Evolutionary conservation across 2,113 vertebrate species (phyloP).

Genomic region (Lycaon pictus): DNA sequence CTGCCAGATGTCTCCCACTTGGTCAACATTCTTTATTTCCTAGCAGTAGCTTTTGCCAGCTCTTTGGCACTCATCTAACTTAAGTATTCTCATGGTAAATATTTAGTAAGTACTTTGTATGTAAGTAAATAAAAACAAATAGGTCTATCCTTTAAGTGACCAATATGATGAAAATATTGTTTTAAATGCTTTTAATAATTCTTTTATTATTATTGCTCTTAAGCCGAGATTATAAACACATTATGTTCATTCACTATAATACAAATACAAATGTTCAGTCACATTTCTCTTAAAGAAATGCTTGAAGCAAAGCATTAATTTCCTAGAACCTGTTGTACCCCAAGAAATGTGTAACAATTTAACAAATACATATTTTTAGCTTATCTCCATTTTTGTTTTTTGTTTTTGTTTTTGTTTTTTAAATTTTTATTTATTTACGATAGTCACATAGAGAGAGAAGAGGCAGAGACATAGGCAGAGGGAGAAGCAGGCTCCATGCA

Average conservation of each 20-base stretch:
- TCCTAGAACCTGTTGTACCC: not conserved
- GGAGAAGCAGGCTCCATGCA: too few species aligned
- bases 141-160: constrained; percentile 26
- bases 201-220: constrained; percentile 1
- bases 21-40: constrained; percentile 59
- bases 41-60: not conserved
- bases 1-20: constrained; percentile 46
- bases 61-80: constrained; percentile 17
- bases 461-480: too few species aligned
- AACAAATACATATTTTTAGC: not conserved
- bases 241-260: not conserved
- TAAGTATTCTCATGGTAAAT: not conserved
- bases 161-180: not conserved
- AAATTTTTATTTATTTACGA: too few species aligned
- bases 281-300: not conserved
- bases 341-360: constrained; percentile 13
- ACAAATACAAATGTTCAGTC: too few species aligned
- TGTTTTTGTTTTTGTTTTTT: too few species aligned
- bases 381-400: not conserved
- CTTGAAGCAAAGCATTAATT: constrained; percentile 39
- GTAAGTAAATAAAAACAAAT: constrained; percentile 58
- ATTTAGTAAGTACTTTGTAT: constrained; percentile 58
- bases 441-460: too few species aligned
- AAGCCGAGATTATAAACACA: not conserved
- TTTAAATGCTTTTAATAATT: constrained; percentile 36